Base-by-base conservation (phyloP, 1,140 invertebrate genomes). In the Pseudoatta argentina region DNA sequence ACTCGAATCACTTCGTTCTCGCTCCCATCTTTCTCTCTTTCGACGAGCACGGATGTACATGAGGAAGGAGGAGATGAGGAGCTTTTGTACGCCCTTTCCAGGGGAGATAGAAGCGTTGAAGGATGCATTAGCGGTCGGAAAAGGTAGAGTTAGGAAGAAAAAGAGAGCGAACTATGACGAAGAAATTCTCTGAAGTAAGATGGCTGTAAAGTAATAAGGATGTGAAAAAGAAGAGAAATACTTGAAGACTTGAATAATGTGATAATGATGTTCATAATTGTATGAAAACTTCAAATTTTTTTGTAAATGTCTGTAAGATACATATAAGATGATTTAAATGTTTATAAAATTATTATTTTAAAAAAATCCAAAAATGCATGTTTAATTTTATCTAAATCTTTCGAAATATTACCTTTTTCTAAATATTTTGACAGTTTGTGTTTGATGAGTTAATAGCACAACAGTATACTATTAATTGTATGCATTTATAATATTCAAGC, bases 81-180 rank as follows among this genome's bases (percentile, higher is more conserved):
- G 88, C 86, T 87, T 91, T 89, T 89, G 91, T 75, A 77, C 66
- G 79, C 51, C 76, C 83, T 63, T 91, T 66, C 76, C 53, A 18
- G 57, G 81, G 61, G 69, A 89, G 83, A 72, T 79, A 48, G 86
- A 69, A 59, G 44, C 73, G 90, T 88, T 83, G 73, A 21, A 69
- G 61, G 89, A 82, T 91, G 89, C 90, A 91, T 91, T 91, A 91
- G 90, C 72, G 89, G 88, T 89, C 34, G 75, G 86, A 85, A 89
- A 89, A 91, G 77, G 86, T 51, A 44, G 57, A 67, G 30, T 24
- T 63, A 63, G 71, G 55, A 78, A 83, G 59, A 51, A 66, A 86
- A 85, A 83, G 76, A 16, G 55, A 39, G 27, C 57, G 67, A 63
- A 77, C 55, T 21, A 44, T 27, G 77, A 69, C 44, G 66, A 81